Evolutionary conservation across 2,113 vertebrate species (phyloP).

Genomic region (Xenus cinereus): DNA sequence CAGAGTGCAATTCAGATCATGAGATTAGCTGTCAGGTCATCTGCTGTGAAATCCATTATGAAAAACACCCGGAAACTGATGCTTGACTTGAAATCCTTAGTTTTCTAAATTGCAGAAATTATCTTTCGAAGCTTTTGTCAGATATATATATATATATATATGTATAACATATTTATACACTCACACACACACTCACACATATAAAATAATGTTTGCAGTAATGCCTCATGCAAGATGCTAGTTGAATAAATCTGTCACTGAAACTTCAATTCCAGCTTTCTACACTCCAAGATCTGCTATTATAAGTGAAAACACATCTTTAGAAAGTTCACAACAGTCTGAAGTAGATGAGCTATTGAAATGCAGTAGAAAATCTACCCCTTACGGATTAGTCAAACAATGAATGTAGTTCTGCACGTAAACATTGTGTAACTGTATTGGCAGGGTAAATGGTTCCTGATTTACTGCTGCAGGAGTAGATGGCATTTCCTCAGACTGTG

Average conservation of each 20-base stretch:
- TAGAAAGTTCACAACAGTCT: slow-evolving; percentile 74
- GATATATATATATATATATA: neutral
- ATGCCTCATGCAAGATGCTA: slow-evolving; percentile 65
- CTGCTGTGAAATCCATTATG: slow-evolving; percentile 86
- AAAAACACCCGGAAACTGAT: slow-evolving; percentile 69
- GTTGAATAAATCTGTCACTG: slow-evolving; percentile 75
- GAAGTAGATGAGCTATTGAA: slow-evolving; percentile 75
- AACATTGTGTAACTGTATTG: slow-evolving; percentile 71
- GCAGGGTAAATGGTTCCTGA: slow-evolving; percentile 70
- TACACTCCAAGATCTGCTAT: slow-evolving; percentile 67
- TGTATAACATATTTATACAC: neutral
- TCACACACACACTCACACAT: neutral
- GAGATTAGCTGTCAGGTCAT: slow-evolving; percentile 89
- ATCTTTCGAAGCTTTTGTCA: slow-evolving; percentile 68
- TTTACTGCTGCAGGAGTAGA: slow-evolving; percentile 63
- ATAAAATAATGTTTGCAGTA: slow-evolving; percentile 61
- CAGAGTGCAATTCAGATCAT: slow-evolving; percentile 76
- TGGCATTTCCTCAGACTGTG: slow-evolving; percentile 51
- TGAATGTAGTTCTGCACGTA: slow-evolving; percentile 66
- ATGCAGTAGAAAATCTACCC: slow-evolving; percentile 70
- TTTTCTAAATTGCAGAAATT: slow-evolving; percentile 77
- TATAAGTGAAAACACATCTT: slow-evolving; percentile 73
- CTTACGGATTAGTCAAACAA: slow-evolving; percentile 71
- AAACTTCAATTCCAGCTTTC: slow-evolving; percentile 75
- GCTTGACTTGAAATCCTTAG: slow-evolving; percentile 69